Conservation (phyloP, 2,113 vertebrate genomes). For the Hippolais icterina region DNA sequence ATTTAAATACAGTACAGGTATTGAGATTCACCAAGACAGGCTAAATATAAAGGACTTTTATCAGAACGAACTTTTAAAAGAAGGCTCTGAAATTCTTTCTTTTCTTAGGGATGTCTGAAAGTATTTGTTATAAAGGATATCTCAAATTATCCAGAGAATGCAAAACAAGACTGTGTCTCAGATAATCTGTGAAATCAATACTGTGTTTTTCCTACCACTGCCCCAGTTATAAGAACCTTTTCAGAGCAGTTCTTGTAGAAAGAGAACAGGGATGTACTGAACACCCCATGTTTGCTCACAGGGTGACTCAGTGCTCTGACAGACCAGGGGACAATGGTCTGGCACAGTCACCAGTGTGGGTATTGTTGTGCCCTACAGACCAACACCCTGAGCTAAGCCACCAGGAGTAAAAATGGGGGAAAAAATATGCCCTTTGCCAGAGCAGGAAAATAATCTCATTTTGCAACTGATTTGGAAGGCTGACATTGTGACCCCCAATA, state of each 20-base stretch:
- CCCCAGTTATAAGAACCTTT: background rate
- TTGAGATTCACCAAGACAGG: background rate
- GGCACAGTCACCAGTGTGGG: background rate
- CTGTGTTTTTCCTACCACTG: background rate
- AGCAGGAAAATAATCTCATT: background rate
- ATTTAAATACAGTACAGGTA: background rate
- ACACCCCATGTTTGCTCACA: background rate
- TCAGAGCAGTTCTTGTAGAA: background rate
- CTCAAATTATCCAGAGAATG: constrained; percentile 40
- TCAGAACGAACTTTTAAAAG: background rate
- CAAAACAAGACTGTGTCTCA: background rate
- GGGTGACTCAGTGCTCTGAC: background rate
- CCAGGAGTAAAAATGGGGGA: background rate
- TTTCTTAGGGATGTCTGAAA: background rate
- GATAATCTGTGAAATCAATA: constrained; percentile 46
- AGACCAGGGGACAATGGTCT: background rate
- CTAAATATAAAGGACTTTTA: background rate
- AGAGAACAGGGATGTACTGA: background rate
- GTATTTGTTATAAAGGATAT: constrained; percentile 21
- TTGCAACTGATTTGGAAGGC: background rate
- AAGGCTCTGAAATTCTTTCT: background rate
- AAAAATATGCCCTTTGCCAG: background rate
- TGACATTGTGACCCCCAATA: background rate
- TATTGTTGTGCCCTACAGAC: background rate
- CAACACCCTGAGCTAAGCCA: background rate